Percentiles rank a stretch among this genome's conserved stretches.
Conservation (phyloP, 2,797 vertebrate genomes). For the Microcaecilia unicolor region DNA sequence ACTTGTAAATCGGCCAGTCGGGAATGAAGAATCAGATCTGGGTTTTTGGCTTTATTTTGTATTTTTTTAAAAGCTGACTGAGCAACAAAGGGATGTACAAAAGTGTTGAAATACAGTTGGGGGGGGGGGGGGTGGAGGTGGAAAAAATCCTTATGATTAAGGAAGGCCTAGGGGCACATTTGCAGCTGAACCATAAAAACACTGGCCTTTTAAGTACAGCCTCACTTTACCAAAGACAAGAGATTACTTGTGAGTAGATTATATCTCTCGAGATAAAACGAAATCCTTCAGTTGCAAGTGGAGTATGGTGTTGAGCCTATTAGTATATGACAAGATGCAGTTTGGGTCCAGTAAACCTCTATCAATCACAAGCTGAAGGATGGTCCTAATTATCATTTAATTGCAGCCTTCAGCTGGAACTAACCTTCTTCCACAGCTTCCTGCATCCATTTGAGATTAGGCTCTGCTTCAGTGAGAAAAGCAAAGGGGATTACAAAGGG, state of each 20-base stretch:
- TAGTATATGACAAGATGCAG: constrained; percentile 55
- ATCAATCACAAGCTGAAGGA: constrained; percentile 79
- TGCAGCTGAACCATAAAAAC: constrained; percentile 12
- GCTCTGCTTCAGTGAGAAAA: constrained; percentile 32
- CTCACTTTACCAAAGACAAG: constrained; percentile 44
- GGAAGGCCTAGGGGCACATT: neutral
- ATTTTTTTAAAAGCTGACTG: too few relatives aligned
- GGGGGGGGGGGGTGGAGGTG: neutral
- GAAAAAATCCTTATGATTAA: too few relatives aligned
- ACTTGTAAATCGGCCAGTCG: too few relatives aligned
- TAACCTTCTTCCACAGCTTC: constrained; percentile 37
- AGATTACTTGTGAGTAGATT: constrained; percentile 69
- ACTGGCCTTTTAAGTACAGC: constrained; percentile 33
- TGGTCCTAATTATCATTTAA: constrained; percentile 75
- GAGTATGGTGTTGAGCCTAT: constrained; percentile 63
- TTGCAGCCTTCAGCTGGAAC: constrained; percentile 58
- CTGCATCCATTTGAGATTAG: constrained; percentile 39
- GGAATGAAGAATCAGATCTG: too few relatives aligned
- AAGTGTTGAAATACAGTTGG: too few relatives aligned
- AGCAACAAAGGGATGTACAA: too few relatives aligned
- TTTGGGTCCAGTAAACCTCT: constrained; percentile 57
- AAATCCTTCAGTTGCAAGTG: constrained; percentile 55
- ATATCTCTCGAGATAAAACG: constrained; percentile 55
- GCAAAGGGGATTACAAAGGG: constrained; percentile 35
- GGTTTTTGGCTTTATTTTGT: too few relatives aligned